phyloP scores from a whole-genome alignment of 2,888 invertebrate species.

The Leptogaster cylindrica region DNA sequence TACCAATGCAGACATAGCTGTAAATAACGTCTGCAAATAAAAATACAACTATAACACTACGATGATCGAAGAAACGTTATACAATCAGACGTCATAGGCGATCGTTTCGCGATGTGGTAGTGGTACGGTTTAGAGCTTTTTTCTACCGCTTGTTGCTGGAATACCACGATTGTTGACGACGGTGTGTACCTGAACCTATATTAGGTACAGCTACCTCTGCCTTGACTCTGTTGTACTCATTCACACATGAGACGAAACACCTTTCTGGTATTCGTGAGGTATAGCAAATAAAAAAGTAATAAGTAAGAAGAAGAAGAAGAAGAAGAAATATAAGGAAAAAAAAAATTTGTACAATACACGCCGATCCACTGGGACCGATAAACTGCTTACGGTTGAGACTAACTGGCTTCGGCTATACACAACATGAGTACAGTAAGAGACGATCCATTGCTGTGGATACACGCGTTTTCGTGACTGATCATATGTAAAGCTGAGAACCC shows the following conservation, averaged over 20 bases:
- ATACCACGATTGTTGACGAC: not conserved
- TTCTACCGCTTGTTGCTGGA: conserved; percentile 4
- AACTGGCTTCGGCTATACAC: conserved; percentile 45
- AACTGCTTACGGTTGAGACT: conserved; percentile 41
- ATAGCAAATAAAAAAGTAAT: conserved; percentile 1
- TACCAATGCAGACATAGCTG: conserved; percentile 46
- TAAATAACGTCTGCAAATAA: conserved; percentile 44
- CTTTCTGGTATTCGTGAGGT: conserved; percentile 20
- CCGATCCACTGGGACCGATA: conserved; percentile 32
- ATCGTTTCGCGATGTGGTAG: not conserved
- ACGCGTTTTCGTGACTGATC: conserved; percentile 57
- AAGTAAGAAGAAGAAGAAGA: conserved; percentile 18
- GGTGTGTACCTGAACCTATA: conserved; percentile 27
- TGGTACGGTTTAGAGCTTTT: not conserved
- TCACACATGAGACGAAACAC: conserved; percentile 10
- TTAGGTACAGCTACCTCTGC: conserved; percentile 57
- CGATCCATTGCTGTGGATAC: conserved; percentile 61
- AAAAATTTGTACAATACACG: not conserved
- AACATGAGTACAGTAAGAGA: conserved; percentile 60
- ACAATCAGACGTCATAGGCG: conserved; percentile 28
- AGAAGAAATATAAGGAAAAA: not conserved
- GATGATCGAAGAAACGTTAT: conserved; percentile 32
- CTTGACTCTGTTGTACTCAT: conserved; percentile 57
- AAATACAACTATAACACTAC: conserved; percentile 7
- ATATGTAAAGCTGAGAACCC: conserved; percentile 14